These are phyloP conservation scores for Ptychodera flava DNA, from an alignment of 35 echinoderm and acorn worm genomes.

Conservation along the genomic window DNA sequence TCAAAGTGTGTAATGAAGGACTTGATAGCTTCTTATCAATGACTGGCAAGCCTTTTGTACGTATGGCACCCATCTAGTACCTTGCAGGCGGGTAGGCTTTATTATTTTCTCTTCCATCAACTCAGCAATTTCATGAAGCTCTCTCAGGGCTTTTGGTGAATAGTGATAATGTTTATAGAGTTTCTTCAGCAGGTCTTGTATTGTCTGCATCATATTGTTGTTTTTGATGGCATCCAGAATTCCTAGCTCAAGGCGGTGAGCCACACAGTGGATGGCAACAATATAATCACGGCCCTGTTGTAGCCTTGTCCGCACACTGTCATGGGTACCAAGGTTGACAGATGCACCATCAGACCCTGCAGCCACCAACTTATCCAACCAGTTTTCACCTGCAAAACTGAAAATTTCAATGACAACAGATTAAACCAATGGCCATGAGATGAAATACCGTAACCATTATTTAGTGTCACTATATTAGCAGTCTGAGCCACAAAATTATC, in stretches of 20 bases:
- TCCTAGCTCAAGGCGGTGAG: conserved; percentile 38
- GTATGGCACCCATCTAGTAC: conserved; percentile 35
- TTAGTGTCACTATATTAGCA: background rate
- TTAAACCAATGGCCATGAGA: background rate
- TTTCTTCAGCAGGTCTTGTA: conserved; percentile 9
- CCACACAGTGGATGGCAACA: conserved; percentile 28
- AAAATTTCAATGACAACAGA: background rate
- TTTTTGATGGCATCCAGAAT: conserved; percentile 10
- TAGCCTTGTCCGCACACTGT: conserved; percentile 5
- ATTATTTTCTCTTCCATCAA: background rate
- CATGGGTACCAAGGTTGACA: conserved; percentile 29
- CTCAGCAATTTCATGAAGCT: too few relatives aligned
- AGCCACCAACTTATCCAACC: conserved; percentile 10
- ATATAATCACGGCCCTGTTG: conserved; percentile 3
- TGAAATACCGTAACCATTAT: conserved; percentile 5
- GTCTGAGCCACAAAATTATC: background rate
- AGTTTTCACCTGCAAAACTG: conserved; percentile 28
- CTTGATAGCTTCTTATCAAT: conserved; percentile 1
- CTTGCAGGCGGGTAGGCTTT: background rate
- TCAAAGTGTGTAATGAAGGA: background rate
- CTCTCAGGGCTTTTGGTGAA: conserved; percentile 15
- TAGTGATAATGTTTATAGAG: conserved; percentile 14
- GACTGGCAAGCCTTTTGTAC: background rate
- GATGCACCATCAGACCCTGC: conserved; percentile 30
- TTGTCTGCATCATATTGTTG: conserved; percentile 1